These are phyloP conservation scores for Poecilobothrus nobilitatus DNA, from an alignment of 2,888 invertebrate species.

Conservation along the genomic window DNA sequence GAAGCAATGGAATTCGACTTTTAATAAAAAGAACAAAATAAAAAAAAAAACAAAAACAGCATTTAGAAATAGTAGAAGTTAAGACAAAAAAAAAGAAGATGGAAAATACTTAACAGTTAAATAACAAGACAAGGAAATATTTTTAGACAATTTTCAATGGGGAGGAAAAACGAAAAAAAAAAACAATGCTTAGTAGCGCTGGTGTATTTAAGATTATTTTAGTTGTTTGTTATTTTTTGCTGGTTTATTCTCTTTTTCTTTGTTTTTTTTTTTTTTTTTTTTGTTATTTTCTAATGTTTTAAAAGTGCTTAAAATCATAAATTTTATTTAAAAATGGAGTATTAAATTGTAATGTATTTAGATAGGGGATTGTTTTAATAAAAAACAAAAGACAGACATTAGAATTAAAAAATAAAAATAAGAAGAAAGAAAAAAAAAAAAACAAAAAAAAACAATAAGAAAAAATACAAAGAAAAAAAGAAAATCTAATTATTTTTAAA, in stretches of 20 bases:
- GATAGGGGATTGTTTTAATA: neutral
- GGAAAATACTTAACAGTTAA: neutral
- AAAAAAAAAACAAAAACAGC: neutral
- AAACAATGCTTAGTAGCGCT: no score
- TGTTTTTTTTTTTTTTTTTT: neutral
- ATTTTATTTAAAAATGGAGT: neutral
- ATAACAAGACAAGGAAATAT: neutral
- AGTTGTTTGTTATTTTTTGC: no score
- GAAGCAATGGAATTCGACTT: neutral
- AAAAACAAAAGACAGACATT: no score
- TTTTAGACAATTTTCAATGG: neutral
- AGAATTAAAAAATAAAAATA: no score
- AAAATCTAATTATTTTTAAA: no score
- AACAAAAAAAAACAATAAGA: no score
- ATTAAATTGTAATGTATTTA: neutral
- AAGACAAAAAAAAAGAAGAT: no score
- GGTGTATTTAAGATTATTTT: no score
- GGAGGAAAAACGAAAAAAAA: neutral
- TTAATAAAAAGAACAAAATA: neutral
- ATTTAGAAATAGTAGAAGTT: no score
- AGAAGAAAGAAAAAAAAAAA: no score
- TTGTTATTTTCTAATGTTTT: neutral
- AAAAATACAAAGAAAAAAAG: no score
- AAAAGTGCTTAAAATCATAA: slow-evolving; percentile 3
- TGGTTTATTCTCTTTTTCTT: no score